Percentiles rank a stretch among this genome's conserved stretches.
Conservation (phyloP, 2,797 vertebrate species). For the Cirrhinus molitorella region DNA sequence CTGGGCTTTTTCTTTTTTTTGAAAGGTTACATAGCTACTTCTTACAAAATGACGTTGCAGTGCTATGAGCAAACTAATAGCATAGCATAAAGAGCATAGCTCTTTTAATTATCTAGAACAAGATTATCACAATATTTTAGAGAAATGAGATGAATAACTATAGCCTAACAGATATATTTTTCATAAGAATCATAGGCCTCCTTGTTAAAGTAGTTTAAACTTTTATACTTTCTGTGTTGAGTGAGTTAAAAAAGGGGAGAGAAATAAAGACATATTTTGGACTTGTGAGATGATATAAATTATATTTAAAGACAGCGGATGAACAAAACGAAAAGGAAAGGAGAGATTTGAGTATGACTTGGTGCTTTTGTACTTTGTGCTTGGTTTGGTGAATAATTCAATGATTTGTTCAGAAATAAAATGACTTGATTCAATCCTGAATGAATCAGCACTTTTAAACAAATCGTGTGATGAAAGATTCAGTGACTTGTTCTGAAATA, state of each 20-base stretch:
- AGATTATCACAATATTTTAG: too few relatives aligned
- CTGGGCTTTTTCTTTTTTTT: neutral
- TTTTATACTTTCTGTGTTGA: neutral
- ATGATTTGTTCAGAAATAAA: too few relatives aligned
- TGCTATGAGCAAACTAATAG: too few relatives aligned
- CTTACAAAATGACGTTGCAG: neutral
- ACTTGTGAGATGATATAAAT: neutral
- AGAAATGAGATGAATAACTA: too few relatives aligned
- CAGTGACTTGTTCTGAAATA: too few relatives aligned
- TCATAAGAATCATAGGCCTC: too few relatives aligned
- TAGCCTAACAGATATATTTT: too few relatives aligned
- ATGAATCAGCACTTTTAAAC: too few relatives aligned
- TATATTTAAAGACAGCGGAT: neutral
- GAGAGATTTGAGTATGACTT: neutral
- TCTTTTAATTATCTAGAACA: too few relatives aligned
- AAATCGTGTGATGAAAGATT: too few relatives aligned
- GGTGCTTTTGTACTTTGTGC: neutral
- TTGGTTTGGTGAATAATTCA: neutral
- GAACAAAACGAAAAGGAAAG: constrained; percentile 4
- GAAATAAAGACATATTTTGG: neutral
- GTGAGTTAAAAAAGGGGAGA: neutral
- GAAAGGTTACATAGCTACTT: neutral
- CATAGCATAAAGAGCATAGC: too few relatives aligned
- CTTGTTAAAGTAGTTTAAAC: neutral
- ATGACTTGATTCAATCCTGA: too few relatives aligned